Base-by-base conservation (phyloP, 92 coral and sea anemone genomes). In the Palythoa grandiflora region DNA sequence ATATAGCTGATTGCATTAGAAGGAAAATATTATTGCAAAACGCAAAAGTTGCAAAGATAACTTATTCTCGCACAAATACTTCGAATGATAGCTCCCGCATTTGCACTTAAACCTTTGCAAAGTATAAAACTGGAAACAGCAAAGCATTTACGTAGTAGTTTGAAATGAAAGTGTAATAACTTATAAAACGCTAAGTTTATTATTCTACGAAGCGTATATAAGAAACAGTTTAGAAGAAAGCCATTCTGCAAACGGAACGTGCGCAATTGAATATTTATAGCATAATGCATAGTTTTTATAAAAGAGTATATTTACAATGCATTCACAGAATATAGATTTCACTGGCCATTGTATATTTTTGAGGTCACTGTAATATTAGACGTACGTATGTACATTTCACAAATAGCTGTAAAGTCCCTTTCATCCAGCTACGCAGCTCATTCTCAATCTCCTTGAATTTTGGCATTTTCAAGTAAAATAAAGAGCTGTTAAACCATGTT, bases 271-370 rank as follows among this genome's bases (percentile, higher is more conserved):
- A 20, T 81, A 81, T 81, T 81, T 81, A 81, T 81, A 81, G 86
- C 86, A 11, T 81, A 66, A 66, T 65, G 86, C 86, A 81, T 81
- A 81, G 75, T 35, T 81, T 81, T 81, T 81, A 81, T 81, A 81
- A 63, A 10, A 81, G 73, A 66, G 75, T 81, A 81, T 81, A 81
- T 81, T 81, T 66, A 81, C 86, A 9, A 81, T 81, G 86, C 86
- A 81, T 55, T 81, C 86, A 81, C 71, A 81, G 86, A 55, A 40
- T 81, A 65, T 65, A 66, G 61, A 48, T 81, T 44, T 81, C 74
- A 68, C 75, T 21, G 71, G 75, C 76, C 68, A 66, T 44, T 81
- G 86, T 81, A 81, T 81, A 81, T 65, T 79, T 79, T 81, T 66
- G 86, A 81, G 52, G 52, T 66, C 86, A 60, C 61, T 44, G 15